Percentiles rank a stretch among this genome's conserved stretches.
Conservation (phyloP, 2,888 invertebrate species). For the Sphaerophoria taeniata region DNA sequence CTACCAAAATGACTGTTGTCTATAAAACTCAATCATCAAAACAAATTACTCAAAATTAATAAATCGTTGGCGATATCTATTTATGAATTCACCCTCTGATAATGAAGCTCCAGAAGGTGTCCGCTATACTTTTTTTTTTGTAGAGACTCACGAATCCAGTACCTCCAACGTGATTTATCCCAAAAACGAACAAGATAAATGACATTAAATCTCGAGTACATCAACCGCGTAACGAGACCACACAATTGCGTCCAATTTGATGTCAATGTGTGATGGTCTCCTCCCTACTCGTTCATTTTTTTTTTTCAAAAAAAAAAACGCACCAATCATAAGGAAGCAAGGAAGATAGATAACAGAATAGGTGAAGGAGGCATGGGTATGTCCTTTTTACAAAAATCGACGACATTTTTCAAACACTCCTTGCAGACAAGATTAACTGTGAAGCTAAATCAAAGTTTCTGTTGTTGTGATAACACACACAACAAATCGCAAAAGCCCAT, state of each 20-base stretch:
- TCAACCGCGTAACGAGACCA: conserved; percentile 74
- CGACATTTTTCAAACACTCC: conserved; percentile 69
- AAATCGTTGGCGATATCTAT: conserved; percentile 49
- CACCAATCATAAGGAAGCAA: too few species aligned
- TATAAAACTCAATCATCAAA: too few species aligned
- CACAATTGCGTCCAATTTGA: conserved; percentile 74
- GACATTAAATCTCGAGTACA: conserved; percentile 72
- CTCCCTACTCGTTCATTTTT: not conserved
- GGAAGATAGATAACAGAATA: too few species aligned
- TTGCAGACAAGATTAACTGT: conserved; percentile 69
- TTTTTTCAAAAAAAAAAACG: conserved; percentile 3
- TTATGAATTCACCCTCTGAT: conserved; percentile 20
- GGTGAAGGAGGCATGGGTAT: conserved; percentile 12
- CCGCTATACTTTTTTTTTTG: too few species aligned
- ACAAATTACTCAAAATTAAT: conserved; percentile 26
- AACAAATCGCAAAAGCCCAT: conserved; percentile 39
- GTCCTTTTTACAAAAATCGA: conserved; percentile 23
- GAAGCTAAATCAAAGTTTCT: conserved; percentile 73
- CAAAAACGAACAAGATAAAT: conserved; percentile 71
- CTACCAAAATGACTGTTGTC: too few species aligned
- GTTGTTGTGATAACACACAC: conserved; percentile 68
- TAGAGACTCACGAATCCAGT: conserved; percentile 41
- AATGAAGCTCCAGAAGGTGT: not conserved
- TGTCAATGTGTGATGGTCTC: conserved; percentile 63
- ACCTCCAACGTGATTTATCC: conserved; percentile 73